These are phyloP conservation scores for Scaptodrosophila lebanonensis DNA, from an alignment of 1,140 invertebrate genomes.

Conservation along the genomic window DNA sequence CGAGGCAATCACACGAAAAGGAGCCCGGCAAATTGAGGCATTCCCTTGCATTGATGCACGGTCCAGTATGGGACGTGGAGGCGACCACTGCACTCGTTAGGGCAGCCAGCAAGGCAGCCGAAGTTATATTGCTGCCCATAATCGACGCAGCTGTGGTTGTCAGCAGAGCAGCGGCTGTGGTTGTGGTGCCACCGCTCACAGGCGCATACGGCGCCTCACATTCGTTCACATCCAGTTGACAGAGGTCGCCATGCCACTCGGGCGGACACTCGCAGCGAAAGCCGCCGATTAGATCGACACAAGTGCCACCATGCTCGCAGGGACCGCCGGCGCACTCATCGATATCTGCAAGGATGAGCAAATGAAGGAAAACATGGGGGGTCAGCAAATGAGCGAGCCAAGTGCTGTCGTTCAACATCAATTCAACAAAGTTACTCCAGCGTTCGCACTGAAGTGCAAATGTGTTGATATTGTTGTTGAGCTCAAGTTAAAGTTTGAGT, in stretches of 20 bases:
- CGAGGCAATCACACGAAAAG: slow-evolving; percentile 87
- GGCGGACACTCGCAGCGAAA: slow-evolving; percentile 87
- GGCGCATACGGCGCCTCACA: slow-evolving; percentile 78
- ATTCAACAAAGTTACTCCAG: too few species aligned
- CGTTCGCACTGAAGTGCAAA: slow-evolving; percentile 45
- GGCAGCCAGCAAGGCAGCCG: slow-evolving; percentile 89
- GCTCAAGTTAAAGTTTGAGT: slow-evolving; percentile 3
- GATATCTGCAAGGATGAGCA: slow-evolving; percentile 80
- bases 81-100: slow-evolving; percentile 88
- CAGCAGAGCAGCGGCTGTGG: slow-evolving; percentile 58
- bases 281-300: slow-evolving; percentile 85
- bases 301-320: slow-evolving; percentile 92
- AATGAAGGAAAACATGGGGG: slow-evolving; percentile 17
- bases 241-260: slow-evolving; percentile 89
- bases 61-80: slow-evolving; percentile 79
- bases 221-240: slow-evolving; percentile 86
- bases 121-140: slow-evolving; percentile 54
- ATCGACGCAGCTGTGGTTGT: slow-evolving; percentile 74
- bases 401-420: too few species aligned
- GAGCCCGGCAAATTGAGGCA: slow-evolving; percentile 90
- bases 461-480: slow-evolving; percentile 64
- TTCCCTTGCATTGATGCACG: slow-evolving; percentile 89
- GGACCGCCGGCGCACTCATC: slow-evolving; percentile 90
- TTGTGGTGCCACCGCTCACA: not conserved
- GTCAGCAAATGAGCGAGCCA: not conserved